phyloP scores from a whole-genome alignment of 2,888 invertebrate species.

The Drosophila tanythrix region DNA sequence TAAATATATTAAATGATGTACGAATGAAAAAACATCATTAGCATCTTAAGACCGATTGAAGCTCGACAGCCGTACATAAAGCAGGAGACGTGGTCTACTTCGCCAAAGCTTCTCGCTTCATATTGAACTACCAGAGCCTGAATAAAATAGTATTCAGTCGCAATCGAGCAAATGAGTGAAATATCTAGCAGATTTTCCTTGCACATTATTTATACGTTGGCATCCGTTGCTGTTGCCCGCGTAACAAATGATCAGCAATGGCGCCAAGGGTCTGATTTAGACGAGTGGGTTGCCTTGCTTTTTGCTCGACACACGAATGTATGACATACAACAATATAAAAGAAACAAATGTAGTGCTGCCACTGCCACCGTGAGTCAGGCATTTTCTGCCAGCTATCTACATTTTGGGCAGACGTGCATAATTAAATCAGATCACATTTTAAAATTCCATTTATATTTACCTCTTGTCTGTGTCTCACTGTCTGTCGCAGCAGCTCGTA shows the following conservation, averaged over 20 bases:
- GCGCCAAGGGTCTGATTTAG: slow-evolving; percentile 25
- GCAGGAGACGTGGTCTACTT: neutral
- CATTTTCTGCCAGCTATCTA: slow-evolving; percentile 14
- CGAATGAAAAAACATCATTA: neutral
- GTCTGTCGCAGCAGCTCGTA: slow-evolving; percentile 69
- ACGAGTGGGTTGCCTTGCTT: slow-evolving; percentile 15
- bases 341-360: slow-evolving; percentile 15
- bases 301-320: slow-evolving; percentile 11
- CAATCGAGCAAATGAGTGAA: neutral
- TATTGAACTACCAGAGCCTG: neutral
- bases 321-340: slow-evolving; percentile 15
- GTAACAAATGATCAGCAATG: slow-evolving; percentile 43
- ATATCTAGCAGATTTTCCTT: neutral
- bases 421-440: slow-evolving; percentile 83
- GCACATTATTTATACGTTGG: neutral
- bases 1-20: neutral
- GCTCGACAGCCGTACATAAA: neutral
- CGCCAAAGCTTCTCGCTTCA: neutral
- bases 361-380: slow-evolving; percentile 7
- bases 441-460: slow-evolving; percentile 83
- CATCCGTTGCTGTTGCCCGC: slow-evolving; percentile 15
- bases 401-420: slow-evolving; percentile 65
- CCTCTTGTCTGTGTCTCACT: slow-evolving; percentile 62
- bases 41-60: neutral
- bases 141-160: neutral